A percentile compares a stretch with the other conserved stretches of the same genome.
phyloP scores from a whole-genome alignment of 1,140 invertebrate species.

The Drosophila trapezifrons region DNA sequence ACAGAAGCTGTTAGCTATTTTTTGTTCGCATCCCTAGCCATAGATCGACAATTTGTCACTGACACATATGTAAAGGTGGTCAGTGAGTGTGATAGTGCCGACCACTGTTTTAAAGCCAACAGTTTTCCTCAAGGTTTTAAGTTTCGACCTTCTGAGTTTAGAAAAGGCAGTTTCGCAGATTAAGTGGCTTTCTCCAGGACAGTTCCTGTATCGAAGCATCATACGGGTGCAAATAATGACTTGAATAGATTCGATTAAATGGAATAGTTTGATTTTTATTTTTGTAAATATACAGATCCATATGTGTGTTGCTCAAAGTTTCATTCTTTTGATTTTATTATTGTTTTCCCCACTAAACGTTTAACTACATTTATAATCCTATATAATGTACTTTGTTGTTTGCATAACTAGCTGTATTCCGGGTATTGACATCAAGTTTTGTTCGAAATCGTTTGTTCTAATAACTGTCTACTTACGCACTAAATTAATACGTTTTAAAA shows the following conservation, averaged over 20 bases:
- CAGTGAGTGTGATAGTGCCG: too few species aligned
- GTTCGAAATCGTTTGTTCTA: constrained; percentile 31
- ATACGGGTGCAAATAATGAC: constrained; percentile 22
- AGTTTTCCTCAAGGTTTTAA: too few species aligned
- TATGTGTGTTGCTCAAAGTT: constrained; percentile 37
- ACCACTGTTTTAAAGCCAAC: too few species aligned
- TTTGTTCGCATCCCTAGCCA: too few species aligned
- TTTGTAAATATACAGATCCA: constrained; percentile 49
- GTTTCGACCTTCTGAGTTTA: neutral
- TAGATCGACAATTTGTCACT: too few species aligned
- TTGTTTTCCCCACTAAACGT: constrained; percentile 24
- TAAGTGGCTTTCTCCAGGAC: constrained; percentile 48
- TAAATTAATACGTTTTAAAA: constrained; percentile 49
- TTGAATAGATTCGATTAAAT: constrained; percentile 75
- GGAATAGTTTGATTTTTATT: constrained; percentile 47
- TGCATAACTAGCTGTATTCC: constrained; percentile 29
- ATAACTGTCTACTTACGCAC: constrained; percentile 45
- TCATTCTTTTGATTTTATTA: constrained; percentile 49
- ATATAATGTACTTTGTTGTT: constrained; percentile 42
- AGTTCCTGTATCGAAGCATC: neutral
- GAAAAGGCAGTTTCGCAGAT: constrained; percentile 3
- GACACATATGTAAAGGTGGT: too few species aligned
- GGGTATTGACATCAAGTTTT: constrained; percentile 27
- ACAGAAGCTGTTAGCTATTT: too few species aligned
- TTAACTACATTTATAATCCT: constrained; percentile 25